Conservation (phyloP, 2,888 invertebrate genomes). For the Coremacera marginata region DNA sequence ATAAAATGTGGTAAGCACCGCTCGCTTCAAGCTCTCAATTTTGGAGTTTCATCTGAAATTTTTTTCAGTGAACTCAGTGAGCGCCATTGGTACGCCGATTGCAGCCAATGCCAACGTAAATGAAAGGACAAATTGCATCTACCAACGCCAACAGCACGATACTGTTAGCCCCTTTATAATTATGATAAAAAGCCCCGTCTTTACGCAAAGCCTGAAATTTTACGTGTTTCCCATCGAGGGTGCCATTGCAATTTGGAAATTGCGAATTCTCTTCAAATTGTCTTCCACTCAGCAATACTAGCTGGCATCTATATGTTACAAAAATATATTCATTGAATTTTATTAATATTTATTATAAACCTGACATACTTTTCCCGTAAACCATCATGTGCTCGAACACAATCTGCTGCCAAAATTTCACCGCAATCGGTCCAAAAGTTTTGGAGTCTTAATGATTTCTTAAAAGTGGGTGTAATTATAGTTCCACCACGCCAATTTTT, state of each 20-base stretch:
- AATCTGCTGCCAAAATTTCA: no score
- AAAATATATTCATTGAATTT: no score
- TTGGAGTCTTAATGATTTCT: no score
- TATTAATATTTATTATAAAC: no score
- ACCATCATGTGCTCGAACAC: no score
- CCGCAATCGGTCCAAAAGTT: no score
- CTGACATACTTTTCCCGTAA: no score
- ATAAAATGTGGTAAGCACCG: background rate
- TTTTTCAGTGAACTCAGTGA: background rate
- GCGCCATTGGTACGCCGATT: background rate
- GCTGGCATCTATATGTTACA: no score
- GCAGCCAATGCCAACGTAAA: no score
- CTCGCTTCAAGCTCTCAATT: background rate
- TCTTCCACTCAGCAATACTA: background rate
- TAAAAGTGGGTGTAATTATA: no score
- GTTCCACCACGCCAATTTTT: no score
- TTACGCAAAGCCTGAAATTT: background rate
- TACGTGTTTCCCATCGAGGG: background rate
- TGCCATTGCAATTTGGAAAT: background rate
- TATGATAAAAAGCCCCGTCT: background rate
- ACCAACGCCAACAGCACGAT: conserved; percentile 4
- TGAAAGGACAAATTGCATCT: background rate
- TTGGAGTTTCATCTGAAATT: background rate
- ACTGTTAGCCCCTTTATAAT: conserved; percentile 4
- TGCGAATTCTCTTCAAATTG: background rate